These are phyloP conservation scores for Formica aserva DNA, from an alignment of 2,888 invertebrate species.

Conservation along the genomic window DNA sequence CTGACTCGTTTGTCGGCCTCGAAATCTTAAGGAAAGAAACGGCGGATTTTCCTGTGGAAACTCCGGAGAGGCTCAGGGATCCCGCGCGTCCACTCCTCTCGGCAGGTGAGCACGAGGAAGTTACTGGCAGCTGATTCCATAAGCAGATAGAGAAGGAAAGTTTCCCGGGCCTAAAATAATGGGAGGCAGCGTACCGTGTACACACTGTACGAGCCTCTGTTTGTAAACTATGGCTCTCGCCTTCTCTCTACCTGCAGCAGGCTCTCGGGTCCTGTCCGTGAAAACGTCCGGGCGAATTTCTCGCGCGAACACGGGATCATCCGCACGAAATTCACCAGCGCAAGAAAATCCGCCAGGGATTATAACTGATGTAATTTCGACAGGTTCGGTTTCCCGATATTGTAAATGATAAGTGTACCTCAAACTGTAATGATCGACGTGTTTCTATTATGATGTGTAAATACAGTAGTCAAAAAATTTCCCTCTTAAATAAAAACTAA, in stretches of 20 bases:
- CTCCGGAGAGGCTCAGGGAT: not conserved
- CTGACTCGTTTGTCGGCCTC: slow-evolving; percentile 63
- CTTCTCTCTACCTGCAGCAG: slow-evolving; percentile 52
- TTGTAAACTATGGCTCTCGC: slow-evolving; percentile 77
- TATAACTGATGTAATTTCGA: not conserved
- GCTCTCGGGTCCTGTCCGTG: not conserved
- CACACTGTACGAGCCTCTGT: slow-evolving; percentile 78
- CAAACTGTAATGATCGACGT: not conserved
- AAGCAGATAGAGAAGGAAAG: slow-evolving; percentile 81
- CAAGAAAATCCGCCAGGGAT: slow-evolving; percentile 20
- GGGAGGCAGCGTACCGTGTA: slow-evolving; percentile 80
- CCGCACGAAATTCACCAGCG: slow-evolving; percentile 23
- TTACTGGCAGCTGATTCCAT: slow-evolving; percentile 84
- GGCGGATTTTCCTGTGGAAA: slow-evolving; percentile 68
- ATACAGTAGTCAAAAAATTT: not conserved
- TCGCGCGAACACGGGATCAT: slow-evolving; percentile 28
- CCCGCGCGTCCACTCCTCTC: slow-evolving; percentile 51
- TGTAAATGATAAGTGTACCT: not conserved
- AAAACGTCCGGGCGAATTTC: slow-evolving; percentile 50
- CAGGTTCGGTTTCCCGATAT: not conserved
- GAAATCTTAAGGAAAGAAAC: slow-evolving; percentile 26
- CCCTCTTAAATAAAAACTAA: not conserved
- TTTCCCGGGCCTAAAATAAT: slow-evolving; percentile 83
- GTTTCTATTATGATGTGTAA: not conserved
- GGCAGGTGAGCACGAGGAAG: slow-evolving; percentile 80